These are phyloP conservation scores for Acyrthosiphon pisum DNA, from an alignment of 1,140 invertebrate genomes.

Conservation along the genomic window DNA sequence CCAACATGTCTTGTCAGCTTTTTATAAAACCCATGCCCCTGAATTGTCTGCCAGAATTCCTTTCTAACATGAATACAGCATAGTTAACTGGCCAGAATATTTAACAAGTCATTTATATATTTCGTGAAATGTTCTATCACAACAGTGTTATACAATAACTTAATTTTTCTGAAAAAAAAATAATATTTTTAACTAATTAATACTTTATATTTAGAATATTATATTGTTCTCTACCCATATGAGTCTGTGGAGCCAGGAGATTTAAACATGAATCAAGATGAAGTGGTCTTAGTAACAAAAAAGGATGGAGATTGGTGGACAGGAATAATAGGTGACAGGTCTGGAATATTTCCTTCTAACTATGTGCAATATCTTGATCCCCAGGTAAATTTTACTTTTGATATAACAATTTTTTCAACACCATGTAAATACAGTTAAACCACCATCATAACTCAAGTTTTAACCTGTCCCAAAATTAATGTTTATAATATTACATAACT, in stretches of 20 bases:
- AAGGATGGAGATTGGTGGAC: constrained; percentile 99
- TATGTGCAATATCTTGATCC: constrained; percentile 74
- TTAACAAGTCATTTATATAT: background rate
- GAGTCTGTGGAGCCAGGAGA: constrained; percentile 89
- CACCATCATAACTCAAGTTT: background rate
- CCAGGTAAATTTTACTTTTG: constrained; percentile 33
- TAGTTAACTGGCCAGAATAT: background rate
- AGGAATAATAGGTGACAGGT: constrained; percentile 81
- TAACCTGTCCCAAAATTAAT: background rate
- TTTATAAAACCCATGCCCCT: background rate
- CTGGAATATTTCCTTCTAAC: constrained; percentile 95
- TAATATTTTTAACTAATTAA: constrained; percentile 58
- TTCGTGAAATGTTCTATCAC: too few species aligned
- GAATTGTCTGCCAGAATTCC: background rate
- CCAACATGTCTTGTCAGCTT: background rate
- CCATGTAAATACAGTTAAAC: background rate
- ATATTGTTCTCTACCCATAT: constrained; percentile 84
- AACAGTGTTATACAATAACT: background rate
- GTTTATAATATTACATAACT: too few species aligned
- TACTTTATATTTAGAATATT: constrained; percentile 70
- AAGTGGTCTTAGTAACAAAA: constrained; percentile 85
- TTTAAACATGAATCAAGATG: constrained; percentile 88
- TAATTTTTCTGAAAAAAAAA: background rate
- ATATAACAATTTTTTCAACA: background rate
- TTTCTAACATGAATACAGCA: background rate